phyloP scores from a whole-genome alignment of 1,140 invertebrate species.

The Drosophila erecta region DNA sequence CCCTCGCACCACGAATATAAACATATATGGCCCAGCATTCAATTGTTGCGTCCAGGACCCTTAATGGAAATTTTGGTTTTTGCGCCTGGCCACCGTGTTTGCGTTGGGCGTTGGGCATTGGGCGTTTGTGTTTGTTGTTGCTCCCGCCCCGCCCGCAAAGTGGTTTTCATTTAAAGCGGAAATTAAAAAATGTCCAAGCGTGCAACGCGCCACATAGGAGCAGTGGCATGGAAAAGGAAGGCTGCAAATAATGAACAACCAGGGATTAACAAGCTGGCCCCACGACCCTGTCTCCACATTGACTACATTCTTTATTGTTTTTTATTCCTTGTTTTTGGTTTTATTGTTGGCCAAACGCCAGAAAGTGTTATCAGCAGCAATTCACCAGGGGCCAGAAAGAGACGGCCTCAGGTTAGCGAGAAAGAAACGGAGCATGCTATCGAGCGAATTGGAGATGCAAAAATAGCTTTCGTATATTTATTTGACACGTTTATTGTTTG shows the following conservation, averaged over 20 bases:
- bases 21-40: slow-evolving; percentile 7
- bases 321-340: not conserved
- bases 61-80: slow-evolving; percentile 54
- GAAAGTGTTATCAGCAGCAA: slow-evolving; percentile 59
- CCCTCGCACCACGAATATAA: not conserved
- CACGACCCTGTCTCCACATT: slow-evolving; percentile 8
- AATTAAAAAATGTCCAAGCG: slow-evolving; percentile 76
- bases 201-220: slow-evolving; percentile 11
- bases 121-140: slow-evolving; percentile 26
- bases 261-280: slow-evolving; percentile 50
- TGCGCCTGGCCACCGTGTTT: not conserved
- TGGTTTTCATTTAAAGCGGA: slow-evolving; percentile 80
- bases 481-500: slow-evolving; percentile 46
- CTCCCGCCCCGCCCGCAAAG: slow-evolving; percentile 33
- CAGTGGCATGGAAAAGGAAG: no score
- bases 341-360: slow-evolving; percentile 28
- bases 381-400: slow-evolving; percentile 1
- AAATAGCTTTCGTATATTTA: slow-evolving; percentile 54
- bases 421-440: not conserved
- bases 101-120: no score
- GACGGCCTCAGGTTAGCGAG: not conserved
- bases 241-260: slow-evolving; percentile 45
- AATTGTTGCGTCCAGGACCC: slow-evolving; percentile 43
- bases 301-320: not conserved
- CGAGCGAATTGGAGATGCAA: slow-evolving; percentile 27